Conservation (phyloP, 37 sponge, comb jelly and placozoan genomes). For the Cladorhizidae sp. region DNA sequence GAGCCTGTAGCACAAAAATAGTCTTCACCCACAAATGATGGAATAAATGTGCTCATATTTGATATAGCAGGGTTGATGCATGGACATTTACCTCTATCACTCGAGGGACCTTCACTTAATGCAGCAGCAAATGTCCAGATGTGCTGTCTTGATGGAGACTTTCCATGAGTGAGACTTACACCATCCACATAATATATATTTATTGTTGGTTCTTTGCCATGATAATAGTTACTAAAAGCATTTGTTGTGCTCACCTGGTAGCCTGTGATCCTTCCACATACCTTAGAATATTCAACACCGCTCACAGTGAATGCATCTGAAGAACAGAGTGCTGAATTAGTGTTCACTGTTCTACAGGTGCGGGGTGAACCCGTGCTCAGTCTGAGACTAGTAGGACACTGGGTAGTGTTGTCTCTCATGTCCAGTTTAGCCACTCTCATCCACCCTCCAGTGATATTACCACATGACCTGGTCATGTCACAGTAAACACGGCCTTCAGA, state of each 20-base stretch:
- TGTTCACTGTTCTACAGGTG: not conserved
- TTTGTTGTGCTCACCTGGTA: slow-evolving; percentile 31
- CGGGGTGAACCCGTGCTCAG: not conserved
- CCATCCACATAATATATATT: slow-evolving; percentile 32
- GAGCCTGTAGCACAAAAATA: slow-evolving; percentile 17
- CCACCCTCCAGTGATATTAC: slow-evolving; percentile 29
- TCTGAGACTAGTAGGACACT: slow-evolving; percentile 9
- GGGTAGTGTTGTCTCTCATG: slow-evolving; percentile 1
- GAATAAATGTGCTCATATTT: not conserved
- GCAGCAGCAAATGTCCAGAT: slow-evolving; percentile 41
- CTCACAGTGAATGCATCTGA: slow-evolving; percentile 9
- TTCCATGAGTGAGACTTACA: slow-evolving; percentile 30
- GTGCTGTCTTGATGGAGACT: slow-evolving; percentile 7
- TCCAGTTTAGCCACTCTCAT: slow-evolving; percentile 31
- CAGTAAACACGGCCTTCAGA: slow-evolving; percentile 20
- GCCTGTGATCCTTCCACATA: slow-evolving; percentile 60
- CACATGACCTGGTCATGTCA: slow-evolving; percentile 31
- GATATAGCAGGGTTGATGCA: not conserved
- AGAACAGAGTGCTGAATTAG: slow-evolving; percentile 18
- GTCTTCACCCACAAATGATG: slow-evolving; percentile 22
- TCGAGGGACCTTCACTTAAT: not conserved
- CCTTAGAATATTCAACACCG: slow-evolving; percentile 34
- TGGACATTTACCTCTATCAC: not conserved
- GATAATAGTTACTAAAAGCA: not conserved
- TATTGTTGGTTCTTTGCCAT: not conserved